Conservation (phyloP, 2,797 vertebrate genomes). For the Pangasius mekongensis region DNA sequence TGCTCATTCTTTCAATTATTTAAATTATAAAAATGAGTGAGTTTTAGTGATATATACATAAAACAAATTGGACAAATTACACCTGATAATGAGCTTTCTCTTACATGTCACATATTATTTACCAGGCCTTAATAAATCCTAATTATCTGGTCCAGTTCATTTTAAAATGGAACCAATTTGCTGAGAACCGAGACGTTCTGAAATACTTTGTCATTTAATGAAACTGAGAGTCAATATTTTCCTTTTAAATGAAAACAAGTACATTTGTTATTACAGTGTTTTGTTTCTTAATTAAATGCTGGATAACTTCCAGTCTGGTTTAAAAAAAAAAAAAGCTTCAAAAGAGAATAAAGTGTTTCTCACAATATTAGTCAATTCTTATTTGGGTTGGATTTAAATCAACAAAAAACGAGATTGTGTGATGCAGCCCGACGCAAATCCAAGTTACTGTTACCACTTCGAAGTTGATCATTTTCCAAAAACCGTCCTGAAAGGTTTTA, state of each 20-base stretch:
- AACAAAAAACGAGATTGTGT: neutral
- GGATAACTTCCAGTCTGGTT: neutral
- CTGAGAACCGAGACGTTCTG: neutral
- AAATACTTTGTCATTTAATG: slow-evolving; percentile 32
- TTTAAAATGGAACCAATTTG: slow-evolving; percentile 12
- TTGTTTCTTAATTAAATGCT: slow-evolving; percentile 9
- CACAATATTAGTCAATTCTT: neutral
- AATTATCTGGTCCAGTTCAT: slow-evolving; percentile 6
- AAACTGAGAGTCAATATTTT: slow-evolving; percentile 32
- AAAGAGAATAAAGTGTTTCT: neutral
- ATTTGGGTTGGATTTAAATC: neutral
- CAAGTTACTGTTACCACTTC: too few relatives aligned
- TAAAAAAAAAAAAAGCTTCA: neutral
- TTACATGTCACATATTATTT: neutral
- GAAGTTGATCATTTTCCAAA: too few relatives aligned
- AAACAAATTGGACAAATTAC: neutral
- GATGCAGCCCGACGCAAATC: too few relatives aligned
- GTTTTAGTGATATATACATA: slow-evolving; percentile 12
- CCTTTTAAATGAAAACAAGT: slow-evolving; percentile 20
- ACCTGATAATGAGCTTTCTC: neutral
- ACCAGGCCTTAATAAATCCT: neutral
- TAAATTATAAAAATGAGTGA: neutral
- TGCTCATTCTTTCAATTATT: slow-evolving; percentile 10
- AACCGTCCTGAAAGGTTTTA: too few relatives aligned
- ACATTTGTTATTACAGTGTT: neutral